Evolutionary conservation across 2,797 vertebrate species (phyloP), one percentile per base, ranked within the genome.

Genomic region (Myoxocephalus aenaeus): DNA sequence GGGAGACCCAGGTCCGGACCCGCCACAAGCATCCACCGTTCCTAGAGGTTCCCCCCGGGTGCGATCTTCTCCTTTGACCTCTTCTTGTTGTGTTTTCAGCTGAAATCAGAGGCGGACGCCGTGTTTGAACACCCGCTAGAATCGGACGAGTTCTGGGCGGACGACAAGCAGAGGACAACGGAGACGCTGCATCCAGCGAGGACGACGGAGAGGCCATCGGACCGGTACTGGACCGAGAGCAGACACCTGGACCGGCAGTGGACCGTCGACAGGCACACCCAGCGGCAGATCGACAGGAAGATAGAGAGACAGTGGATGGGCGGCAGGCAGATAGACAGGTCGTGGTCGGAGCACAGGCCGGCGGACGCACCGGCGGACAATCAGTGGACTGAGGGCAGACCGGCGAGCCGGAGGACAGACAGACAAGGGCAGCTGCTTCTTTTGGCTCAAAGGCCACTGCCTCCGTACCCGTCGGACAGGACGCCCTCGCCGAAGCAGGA

Each of bases 401-500:
- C 87, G 4, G 22, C 61, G 0, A 64, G 76, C 66, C 82, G 86
- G 75, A 92, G 86, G 89, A 48, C 86, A 7, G 92, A 93, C 54
- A 90, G 89, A 82, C 92, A 86, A 22, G 70, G 80, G 34, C 87
- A 84, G 78, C 64, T 4, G 0, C 91, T 90, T 50, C 85, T 88
- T 27, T 74, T 93, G 78, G 74, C 89, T 44, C 93, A 94, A 65
- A 93, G 92, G 81, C 93, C 93, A 0, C 75, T 94, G 77, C 94
- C 93, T 0, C 93, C 94, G 0, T 95, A 94, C 82, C 93, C 94
- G 0, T 79, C 87, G 0, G 93, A 94, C 75, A 87, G 87, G 65
- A 94, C 93, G 0, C 94, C 94, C 0, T 95, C 93, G 0, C 94
- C 94, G 0, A 94, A 94, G 46, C 89, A 89, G 80, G 93, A 93